A percentile compares a stretch with the other conserved stretches of the same genome.
Conservation (phyloP, 2,113 vertebrate genomes). For the Calyptomena viridis region DNA sequence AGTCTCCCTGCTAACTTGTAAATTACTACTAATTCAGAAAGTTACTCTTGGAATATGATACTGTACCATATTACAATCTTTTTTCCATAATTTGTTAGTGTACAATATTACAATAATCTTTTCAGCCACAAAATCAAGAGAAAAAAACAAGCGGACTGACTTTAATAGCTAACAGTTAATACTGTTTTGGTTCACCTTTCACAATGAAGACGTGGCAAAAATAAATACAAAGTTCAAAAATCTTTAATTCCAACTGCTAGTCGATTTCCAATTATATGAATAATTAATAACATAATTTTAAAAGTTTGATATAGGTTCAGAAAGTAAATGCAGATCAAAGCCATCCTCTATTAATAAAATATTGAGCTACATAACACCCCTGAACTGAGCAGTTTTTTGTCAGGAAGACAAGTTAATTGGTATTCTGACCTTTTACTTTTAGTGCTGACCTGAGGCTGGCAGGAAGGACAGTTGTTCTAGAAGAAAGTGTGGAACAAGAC, state of each 20-base stretch:
- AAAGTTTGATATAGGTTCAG: background rate
- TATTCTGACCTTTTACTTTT: conserved; percentile 31
- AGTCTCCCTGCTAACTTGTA: background rate
- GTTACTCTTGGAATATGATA: background rate
- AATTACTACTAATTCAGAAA: background rate
- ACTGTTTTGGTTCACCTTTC: background rate
- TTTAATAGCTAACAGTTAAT: background rate
- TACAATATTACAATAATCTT: background rate
- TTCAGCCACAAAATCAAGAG: background rate
- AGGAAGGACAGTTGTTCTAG: background rate
- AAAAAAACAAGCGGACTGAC: background rate
- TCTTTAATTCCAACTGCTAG: background rate
- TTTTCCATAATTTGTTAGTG: background rate
- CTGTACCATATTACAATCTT: background rate
- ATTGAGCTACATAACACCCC: background rate
- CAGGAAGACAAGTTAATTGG: background rate
- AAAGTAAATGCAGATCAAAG: conserved; percentile 2
- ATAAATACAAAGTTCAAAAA: background rate
- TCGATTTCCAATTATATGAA: background rate
- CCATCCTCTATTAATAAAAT: background rate
- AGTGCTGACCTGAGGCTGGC: background rate
- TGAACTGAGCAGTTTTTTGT: background rate
- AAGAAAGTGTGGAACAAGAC: background rate
- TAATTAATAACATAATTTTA: background rate
- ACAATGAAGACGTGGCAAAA: background rate